Base-by-base conservation (phyloP, 2,888 invertebrate species). In the Merodon equestris region DNA sequence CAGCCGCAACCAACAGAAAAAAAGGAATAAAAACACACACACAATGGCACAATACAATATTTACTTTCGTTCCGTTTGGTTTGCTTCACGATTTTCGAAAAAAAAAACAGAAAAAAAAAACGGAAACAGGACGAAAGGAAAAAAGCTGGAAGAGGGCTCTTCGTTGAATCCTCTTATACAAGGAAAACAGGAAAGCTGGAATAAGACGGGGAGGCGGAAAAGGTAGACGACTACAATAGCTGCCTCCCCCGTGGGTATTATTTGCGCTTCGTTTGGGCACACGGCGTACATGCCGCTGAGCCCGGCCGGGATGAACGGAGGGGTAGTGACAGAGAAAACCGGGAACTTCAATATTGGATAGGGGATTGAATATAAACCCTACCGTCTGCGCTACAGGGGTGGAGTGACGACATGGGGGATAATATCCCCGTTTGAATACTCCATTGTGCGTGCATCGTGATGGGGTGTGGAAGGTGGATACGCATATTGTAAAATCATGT, bases 41-140 rank as follows among this genome's bases (percentile, higher is more conserved):
- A 71, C 60, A 73, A 68, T 64, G 45, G 40, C 48, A 63, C 74
- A 79, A 74, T 74, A 74, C 64, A 79, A 79, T 79, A 74, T 79
- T 74, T 79, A 74, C 74, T 79, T 70, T 79, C 58, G 74, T 79
- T 79, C 74, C 74, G 79, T 79, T 74, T 74, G 79, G 79, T 74
- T 79, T 70, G 74, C 38, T 64, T 74, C 68, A 68, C 58, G 68
- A 74, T 70, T 70, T 54, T 18, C 13, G 10, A 13, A 57, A 15
- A 56, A 47, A 40, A 18, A n/a, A n/a, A n/a, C n/a, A n/a, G n/a
- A n/a, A n/a, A n/a, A 3, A 44, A 38, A 34, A 14, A 57, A 27
- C n/a, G n/a, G n/a, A n/a, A n/a, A n/a, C n/a, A n/a, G n/a, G n/a
- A n/a, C n/a, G n/a, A n/a, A n/a, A n/a, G n/a, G n/a, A 56, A 67